These are phyloP conservation scores for Micoletzkya japonica DNA, from an alignment of 2,888 invertebrate species.

Conservation along the genomic window DNA sequence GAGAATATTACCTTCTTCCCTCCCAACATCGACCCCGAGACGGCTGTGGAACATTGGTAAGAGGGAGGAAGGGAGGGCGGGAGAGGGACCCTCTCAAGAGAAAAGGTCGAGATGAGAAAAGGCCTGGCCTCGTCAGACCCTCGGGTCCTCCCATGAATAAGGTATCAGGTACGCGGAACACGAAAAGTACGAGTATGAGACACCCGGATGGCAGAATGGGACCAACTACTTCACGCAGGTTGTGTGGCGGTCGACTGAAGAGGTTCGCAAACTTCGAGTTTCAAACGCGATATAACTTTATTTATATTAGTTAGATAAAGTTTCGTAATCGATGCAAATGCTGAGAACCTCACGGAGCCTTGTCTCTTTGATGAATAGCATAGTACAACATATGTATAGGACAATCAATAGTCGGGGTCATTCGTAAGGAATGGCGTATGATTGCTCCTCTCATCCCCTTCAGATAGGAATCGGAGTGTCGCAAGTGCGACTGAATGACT, in stretches of 20 bases:
- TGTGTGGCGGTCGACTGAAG: conserved; percentile 67
- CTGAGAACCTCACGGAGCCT: too few relatives aligned
- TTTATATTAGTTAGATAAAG: too few relatives aligned
- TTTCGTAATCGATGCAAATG: too few relatives aligned
- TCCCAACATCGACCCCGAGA: conserved; percentile 43
- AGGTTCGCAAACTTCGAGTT: conserved; percentile 49
- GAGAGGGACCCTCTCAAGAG: not conserved
- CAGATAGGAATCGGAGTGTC: conserved; percentile 27
- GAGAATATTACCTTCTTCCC: conserved; percentile 63
- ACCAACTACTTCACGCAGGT: conserved; percentile 68
- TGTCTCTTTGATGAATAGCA: not conserved
- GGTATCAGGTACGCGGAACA: conserved; percentile 58
- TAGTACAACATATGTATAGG: too few relatives aligned
- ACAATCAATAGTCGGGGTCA: too few relatives aligned
- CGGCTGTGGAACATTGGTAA: conserved; percentile 29
- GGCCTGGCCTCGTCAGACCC: not conserved
- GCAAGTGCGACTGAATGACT: conserved; percentile 27
- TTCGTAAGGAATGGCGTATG: too few relatives aligned
- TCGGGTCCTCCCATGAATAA: too few relatives aligned
- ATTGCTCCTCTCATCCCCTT: not conserved
- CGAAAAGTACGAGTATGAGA: conserved; percentile 60
- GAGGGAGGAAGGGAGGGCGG: not conserved
- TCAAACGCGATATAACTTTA: too few relatives aligned
- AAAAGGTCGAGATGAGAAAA: conserved; percentile 6
- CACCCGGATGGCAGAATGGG: conserved; percentile 62